Conservation (phyloP, 2,888 invertebrate genomes). For the Ophion obscuratus region DNA sequence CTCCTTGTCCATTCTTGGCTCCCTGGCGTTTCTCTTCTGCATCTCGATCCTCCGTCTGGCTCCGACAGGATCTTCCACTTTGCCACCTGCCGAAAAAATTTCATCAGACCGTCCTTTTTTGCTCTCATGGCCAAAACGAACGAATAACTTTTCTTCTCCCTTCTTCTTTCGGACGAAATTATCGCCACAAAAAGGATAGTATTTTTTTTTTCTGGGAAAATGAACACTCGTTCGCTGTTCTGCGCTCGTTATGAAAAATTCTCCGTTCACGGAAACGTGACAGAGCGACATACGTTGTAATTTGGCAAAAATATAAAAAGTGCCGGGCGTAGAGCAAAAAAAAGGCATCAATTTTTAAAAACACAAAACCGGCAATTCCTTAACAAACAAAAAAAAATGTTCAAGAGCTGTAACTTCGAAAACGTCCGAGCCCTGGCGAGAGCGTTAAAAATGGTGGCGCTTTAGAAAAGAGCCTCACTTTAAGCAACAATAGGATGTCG, state of each 20-base stretch:
- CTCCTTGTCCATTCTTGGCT: slow-evolving; percentile 78
- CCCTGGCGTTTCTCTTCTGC: slow-evolving; percentile 84
- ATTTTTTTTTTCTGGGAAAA: too few relatives aligned
- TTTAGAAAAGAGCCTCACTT: background rate
- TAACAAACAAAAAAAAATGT: background rate
- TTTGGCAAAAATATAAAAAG: too few relatives aligned
- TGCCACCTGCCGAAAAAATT: slow-evolving; percentile 33
- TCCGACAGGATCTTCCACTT: slow-evolving; percentile 48
- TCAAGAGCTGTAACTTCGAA: too few relatives aligned
- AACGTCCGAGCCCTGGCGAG: background rate
- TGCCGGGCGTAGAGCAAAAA: background rate
- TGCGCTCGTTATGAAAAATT: too few relatives aligned
- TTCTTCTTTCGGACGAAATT: background rate
- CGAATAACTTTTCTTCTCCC: background rate
- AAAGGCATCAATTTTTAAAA: background rate
- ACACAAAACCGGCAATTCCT: background rate
- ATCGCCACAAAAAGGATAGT: too few relatives aligned
- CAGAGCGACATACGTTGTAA: too few relatives aligned
- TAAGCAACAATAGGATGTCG: background rate
- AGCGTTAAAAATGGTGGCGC: too few relatives aligned
- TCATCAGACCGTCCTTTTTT: background rate
- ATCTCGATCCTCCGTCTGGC: slow-evolving; percentile 76
- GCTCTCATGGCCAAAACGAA: background rate
- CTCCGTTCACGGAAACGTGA: too few relatives aligned
- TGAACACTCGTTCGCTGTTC: too few relatives aligned